Base-by-base conservation (phyloP, 2,113 vertebrate genomes). In the Pomatorhinus ruficollis region DNA sequence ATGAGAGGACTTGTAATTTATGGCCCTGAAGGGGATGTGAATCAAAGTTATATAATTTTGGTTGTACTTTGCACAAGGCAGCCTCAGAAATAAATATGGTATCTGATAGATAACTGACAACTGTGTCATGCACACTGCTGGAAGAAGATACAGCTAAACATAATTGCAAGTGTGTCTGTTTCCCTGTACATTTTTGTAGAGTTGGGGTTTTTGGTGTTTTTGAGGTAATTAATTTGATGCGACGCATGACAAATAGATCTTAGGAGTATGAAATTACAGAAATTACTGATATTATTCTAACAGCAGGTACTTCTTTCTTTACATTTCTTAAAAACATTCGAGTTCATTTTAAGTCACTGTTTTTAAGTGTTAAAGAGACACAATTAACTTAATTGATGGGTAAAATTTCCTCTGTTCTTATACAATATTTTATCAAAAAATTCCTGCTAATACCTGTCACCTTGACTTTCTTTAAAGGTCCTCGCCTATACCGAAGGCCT, bases 401-500 rank as follows among this genome's bases (percentile, higher is more conserved):
- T 63, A 64, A 37, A 93, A 44, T 27, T 50, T 72, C 37, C 14
- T 66, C 10, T 83, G 25, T 87, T 83, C 9, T 83, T 50, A 35
- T 5, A 52, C n/a, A 80, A 31, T 61, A 78, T 50, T 70, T 54
- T 69, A 52, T 80, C 6, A 49, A 64, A 72, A 81, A 90, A 22
- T 22, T 54, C 21, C 18, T 75, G 61, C 53, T 66, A 83, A 35
- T 80, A 87, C 45, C 13, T 69, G 5, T 66, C n/a, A 49, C 28
- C 10, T 89, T 76, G 37, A 83, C 47, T 83, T 90, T 89, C 88
- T 52, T 92, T 96, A 81, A 93, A 99, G 99, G 98, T 99, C 70
- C 98, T 99, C 13, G 99, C 98, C 1, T 99, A 99, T 96, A 99
- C 99, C 0, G 99, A 99, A 93, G 99, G 99, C 22, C 98, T 99